Percentiles rank a stretch among this genome's conserved stretches.
phyloP scores from a whole-genome alignment of 2,113 vertebrate species.

The Tychaedon coryphoeus region DNA sequence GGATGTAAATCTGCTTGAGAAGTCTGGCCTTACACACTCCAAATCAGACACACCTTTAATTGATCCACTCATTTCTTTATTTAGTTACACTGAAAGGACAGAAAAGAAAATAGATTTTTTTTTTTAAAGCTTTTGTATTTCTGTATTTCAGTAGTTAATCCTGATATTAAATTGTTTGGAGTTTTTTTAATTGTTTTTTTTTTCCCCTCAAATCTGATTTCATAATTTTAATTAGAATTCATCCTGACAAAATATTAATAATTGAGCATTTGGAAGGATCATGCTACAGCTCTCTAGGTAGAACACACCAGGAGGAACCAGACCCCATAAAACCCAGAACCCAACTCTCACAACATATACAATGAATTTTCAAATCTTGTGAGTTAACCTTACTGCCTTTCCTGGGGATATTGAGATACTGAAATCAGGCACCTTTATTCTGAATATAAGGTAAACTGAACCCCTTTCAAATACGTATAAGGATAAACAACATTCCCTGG shows the following conservation, averaged over 20 bases:
- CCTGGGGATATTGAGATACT: accelerated
- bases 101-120: neutral
- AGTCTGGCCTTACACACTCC: neutral
- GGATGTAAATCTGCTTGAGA: neutral
- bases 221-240: neutral
- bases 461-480: neutral
- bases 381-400: neutral
- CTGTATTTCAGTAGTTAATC: neutral
- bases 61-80: neutral
- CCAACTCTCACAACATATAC: neutral
- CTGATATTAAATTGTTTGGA: neutral
- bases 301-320: neutral
- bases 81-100: neutral
- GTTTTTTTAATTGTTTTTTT: neutral
- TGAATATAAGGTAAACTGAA: neutral
- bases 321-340: neutral
- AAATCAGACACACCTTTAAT: neutral
- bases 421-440: neutral
- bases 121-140: neutral
- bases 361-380: neutral
- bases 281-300: neutral
- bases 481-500: neutral
- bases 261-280: neutral
- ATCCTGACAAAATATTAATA: neutral
- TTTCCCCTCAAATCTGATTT: neutral